Base-by-base conservation (phyloP, 2,888 invertebrate genomes). In the Thymelicus acteon region DNA sequence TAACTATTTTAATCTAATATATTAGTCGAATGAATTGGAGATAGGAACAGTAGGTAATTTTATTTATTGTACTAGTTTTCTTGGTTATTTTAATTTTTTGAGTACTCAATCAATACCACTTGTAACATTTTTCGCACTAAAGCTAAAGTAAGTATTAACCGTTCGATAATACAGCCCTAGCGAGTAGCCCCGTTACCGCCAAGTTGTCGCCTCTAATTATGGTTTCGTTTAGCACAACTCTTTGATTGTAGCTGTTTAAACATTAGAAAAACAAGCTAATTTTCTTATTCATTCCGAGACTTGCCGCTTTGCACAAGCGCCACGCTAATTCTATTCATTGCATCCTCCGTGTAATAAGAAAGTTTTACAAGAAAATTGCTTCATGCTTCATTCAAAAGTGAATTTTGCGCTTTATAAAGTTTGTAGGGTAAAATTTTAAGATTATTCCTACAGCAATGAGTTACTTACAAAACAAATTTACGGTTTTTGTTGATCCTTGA, bases 131-230 rank as follows among this genome's bases (percentile, higher is more conserved):
- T 44, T 7, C 10, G 2, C 8, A 44, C 44, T 12, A 10, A 44
- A 44, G 12, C 44, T 44, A 8, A 8, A 12, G 44, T 12, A 44
- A 44, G 12, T 12, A 12, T 52, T 52, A 52, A 15, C 7, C 7
- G 8, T 19, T 54, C 3, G 6, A 0, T 57, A 37, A 1, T n/a
- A 37, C 73, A 62, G 31, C 69, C 73, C 63, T 67, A 63, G 60
- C 60, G 60, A 72, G 65, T 63, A 74, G 62, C 62, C 66, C 73
- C 73, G 75, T 77, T 71, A 76, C 77, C 76, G 75, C 78, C 78
- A 85, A 86, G 82, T 83, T 83, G 85, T 84, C 82, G 78, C 75
- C 85, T 83, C 82, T 88, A 88, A 89, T 89, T 89, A 89, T 86
- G 85, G 88, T 86, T 85, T 85, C 85, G 85, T 87, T 85, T 87